Conservation (phyloP, 2,888 invertebrate genomes). For the Enchytraeus crypticus region DNA sequence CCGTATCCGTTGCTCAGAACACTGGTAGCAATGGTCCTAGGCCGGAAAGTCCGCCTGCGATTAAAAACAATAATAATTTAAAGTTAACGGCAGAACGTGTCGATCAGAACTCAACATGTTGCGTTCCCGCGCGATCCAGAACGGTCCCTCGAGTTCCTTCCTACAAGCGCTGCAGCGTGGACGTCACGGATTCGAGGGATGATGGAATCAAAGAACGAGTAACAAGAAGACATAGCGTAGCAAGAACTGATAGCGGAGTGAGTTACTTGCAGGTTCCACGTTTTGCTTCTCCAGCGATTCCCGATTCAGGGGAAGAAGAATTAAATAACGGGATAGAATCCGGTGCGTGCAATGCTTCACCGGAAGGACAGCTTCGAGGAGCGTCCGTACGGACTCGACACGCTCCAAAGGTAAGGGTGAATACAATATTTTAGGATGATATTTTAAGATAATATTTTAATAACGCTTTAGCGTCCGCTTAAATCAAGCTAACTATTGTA, state of each 20-base stretch:
- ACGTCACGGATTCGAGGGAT: background rate
- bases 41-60: background rate
- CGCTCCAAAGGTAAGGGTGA: constrained; percentile 1
- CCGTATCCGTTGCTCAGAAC: background rate
- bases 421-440: no score
- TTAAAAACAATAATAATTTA: no score
- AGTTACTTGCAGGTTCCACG: constrained; percentile 6
- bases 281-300: no score
- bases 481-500: no score
- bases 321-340: no score
- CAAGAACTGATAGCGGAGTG: background rate
- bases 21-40: background rate
- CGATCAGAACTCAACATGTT: background rate
- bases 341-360: background rate
- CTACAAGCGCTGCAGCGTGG: background rate
- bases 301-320: no score
- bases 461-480: no score
- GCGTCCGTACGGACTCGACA: constrained; percentile 6
- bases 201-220: no score
- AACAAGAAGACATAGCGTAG: background rate
- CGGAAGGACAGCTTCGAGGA: no score
- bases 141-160: background rate
- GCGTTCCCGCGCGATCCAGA: background rate
- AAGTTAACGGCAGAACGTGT: no score
- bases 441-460: no score